Evolutionary conservation across 2,797 vertebrate species (phyloP).

Genomic region (Lutjanus argentimaculatus): DNA sequence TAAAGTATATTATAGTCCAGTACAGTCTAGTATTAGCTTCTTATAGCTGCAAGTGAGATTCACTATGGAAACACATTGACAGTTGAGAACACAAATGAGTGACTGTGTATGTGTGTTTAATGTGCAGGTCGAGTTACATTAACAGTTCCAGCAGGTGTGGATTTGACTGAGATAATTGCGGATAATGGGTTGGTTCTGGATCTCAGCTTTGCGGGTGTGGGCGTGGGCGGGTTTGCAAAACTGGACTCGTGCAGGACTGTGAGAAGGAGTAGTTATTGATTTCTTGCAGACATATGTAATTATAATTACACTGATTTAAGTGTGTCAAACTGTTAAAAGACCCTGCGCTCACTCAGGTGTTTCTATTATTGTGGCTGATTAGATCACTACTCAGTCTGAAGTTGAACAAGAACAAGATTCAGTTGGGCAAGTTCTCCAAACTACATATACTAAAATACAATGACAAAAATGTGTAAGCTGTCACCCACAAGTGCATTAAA

Average conservation of each 20-base stretch:
- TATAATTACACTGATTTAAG: background rate
- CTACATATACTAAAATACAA: background rate
- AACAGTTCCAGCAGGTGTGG: too few species aligned
- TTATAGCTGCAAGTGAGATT: too few species aligned
- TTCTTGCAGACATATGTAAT: background rate
- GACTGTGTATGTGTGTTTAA: too few species aligned
- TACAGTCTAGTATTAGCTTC: too few species aligned
- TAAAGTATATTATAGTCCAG: too few species aligned
- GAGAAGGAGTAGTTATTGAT: background rate
- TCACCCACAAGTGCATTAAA: background rate
- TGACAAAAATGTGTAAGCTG: background rate
- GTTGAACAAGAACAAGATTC: background rate
- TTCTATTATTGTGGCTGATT: background rate
- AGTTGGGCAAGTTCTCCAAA: background rate
- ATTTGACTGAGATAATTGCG: too few species aligned
- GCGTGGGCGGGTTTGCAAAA: too few species aligned
- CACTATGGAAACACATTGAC: too few species aligned
- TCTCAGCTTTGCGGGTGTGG: too few species aligned
- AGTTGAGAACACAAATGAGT: too few species aligned
- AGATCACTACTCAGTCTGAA: background rate
- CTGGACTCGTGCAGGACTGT: background rate
- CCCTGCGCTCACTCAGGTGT: background rate
- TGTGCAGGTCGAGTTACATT: too few species aligned
- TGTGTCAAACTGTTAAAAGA: background rate
- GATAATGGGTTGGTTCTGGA: too few species aligned